A percentile compares a stretch with the other conserved stretches of the same genome.
Conservation (phyloP, 1,140 invertebrate species). For the Tenebrio molitor region DNA sequence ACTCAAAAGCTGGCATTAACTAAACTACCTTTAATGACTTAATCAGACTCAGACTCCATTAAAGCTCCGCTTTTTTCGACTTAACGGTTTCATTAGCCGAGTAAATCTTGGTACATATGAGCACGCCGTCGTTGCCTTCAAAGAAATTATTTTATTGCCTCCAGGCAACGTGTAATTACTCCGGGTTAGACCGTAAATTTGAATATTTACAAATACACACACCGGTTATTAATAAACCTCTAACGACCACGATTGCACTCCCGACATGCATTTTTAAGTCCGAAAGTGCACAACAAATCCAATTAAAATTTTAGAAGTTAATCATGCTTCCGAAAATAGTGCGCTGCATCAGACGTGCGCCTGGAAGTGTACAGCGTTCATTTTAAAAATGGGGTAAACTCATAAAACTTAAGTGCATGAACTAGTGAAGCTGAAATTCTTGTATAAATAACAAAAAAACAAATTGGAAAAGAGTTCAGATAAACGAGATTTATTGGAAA, state of each 20-base stretch:
- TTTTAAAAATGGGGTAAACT: too few species aligned
- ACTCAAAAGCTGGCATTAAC: slow-evolving; percentile 29
- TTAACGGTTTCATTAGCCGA: slow-evolving; percentile 29
- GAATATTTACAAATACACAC: slow-evolving; percentile 5
- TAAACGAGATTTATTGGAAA: too few species aligned
- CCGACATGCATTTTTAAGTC: not conserved
- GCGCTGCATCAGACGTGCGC: too few species aligned
- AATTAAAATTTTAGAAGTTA: too few species aligned
- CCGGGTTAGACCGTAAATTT: not conserved
- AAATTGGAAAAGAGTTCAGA: too few species aligned
- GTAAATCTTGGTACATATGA: slow-evolving; percentile 20
- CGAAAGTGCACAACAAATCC: too few species aligned
- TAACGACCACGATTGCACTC: not conserved
- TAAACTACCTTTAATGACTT: slow-evolving; percentile 38
- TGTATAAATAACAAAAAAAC: too few species aligned
- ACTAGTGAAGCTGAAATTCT: too few species aligned
- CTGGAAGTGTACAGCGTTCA: too few species aligned
- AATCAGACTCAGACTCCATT: slow-evolving; percentile 22
- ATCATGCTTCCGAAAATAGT: too few species aligned
- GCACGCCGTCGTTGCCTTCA: slow-evolving; percentile 11
- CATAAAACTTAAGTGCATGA: too few species aligned
- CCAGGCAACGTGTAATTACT: slow-evolving; percentile 11
- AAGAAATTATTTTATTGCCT: slow-evolving; percentile 20
- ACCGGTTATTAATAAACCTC: not conserved
- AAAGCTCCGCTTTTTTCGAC: slow-evolving; percentile 8